Evolutionary conservation across 1,140 invertebrate genomes (phyloP).

Genomic region (Caenorhabditis brenneri): DNA sequence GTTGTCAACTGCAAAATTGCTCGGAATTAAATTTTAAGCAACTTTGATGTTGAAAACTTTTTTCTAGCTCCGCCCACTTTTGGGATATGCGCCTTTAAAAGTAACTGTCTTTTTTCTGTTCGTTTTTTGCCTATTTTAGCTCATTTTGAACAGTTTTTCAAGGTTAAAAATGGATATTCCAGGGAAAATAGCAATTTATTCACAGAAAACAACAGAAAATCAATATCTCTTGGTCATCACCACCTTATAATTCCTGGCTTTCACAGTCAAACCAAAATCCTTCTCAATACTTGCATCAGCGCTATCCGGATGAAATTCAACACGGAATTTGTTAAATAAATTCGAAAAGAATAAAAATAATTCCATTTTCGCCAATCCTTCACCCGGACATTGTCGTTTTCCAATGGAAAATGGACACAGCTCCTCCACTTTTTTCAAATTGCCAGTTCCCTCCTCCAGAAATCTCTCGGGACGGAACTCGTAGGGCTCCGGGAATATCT

Average conservation of each 20-base stretch:
- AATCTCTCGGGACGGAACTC: slow-evolving; percentile 44
- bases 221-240: neutral
- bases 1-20: too few species aligned
- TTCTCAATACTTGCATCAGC: neutral
- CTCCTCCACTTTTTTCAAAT: slow-evolving; percentile 36
- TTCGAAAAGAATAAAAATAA: slow-evolving; percentile 42
- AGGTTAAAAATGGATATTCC: too few species aligned
- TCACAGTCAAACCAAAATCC: neutral
- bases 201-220: neutral
- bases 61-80: too few species aligned
- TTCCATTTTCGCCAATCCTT: slow-evolving; percentile 47
- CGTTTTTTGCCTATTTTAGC: too few species aligned
- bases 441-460: slow-evolving; percentile 1
- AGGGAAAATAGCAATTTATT: too few species aligned
- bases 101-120: too few species aligned
- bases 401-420: slow-evolving; percentile 45
- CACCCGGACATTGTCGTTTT: slow-evolving; percentile 51
- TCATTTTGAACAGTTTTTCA: too few species aligned
- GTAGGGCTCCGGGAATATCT: slow-evolving; percentile 41
- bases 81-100: too few species aligned
- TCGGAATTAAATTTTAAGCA: too few species aligned
- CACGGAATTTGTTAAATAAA: slow-evolving; percentile 18
- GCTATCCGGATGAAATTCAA: neutral
- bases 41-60: too few species aligned
- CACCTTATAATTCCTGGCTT: slow-evolving; percentile 9